These are phyloP conservation scores for Serilophus lunatus DNA, from an alignment of 2,113 vertebrate genomes.

Conservation along the genomic window DNA sequence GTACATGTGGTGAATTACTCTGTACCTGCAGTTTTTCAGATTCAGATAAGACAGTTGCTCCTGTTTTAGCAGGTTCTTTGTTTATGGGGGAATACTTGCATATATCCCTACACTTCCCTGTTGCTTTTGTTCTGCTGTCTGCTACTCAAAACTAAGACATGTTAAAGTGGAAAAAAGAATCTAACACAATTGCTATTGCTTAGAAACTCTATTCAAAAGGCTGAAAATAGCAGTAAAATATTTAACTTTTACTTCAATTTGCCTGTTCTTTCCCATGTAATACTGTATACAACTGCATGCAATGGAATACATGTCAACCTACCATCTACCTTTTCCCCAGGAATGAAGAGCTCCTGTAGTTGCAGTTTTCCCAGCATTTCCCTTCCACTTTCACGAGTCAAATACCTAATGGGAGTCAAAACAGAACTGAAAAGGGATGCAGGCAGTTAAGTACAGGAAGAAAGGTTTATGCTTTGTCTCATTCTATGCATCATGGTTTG, in stretches of 20 bases:
- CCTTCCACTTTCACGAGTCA: not conserved
- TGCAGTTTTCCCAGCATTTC: not conserved
- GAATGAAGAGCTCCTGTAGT: not conserved
- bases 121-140: not conserved
- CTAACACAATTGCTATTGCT: not conserved
- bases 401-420: not conserved
- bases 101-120: not conserved
- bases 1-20: not conserved
- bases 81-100: not conserved
- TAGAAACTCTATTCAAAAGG: not conserved
- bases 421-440: not conserved
- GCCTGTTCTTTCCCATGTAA: not conserved
- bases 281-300: not conserved
- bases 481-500: not conserved
- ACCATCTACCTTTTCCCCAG: not conserved
- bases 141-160: not conserved
- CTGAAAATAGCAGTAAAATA: not conserved
- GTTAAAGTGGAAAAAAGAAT: not conserved
- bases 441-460: not conserved
- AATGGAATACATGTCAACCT: not conserved
- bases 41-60: not conserved
- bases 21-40: not conserved
- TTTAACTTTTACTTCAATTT: not conserved
- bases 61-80: not conserved
- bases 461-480: not conserved